phyloP scores from a whole-genome alignment of 2,797 vertebrate species.

The Zalophus californianus region DNA sequence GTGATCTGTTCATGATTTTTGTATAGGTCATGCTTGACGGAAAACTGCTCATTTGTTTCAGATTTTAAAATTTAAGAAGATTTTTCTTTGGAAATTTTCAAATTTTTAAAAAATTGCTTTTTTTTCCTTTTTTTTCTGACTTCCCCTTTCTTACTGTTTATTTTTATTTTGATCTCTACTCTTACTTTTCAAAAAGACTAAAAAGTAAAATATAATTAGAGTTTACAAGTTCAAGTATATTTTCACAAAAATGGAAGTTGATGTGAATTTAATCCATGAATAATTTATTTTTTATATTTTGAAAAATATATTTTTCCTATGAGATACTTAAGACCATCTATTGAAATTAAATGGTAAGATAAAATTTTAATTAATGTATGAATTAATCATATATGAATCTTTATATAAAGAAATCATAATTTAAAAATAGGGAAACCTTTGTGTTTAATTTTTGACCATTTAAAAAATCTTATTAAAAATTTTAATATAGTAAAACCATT shows the following conservation, averaged over 20 bases:
- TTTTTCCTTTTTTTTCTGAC: not conserved
- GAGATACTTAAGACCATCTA: not conserved
- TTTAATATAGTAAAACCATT: not conserved
- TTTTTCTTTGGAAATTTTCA: not conserved
- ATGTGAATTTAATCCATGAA: not conserved
- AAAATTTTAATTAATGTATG: not conserved
- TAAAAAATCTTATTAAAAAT: not conserved
- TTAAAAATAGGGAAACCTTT: not conserved
- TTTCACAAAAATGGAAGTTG: not conserved
- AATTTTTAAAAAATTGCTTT: not conserved
- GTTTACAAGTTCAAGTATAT: not conserved
- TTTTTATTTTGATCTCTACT: not conserved
- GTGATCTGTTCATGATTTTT: not conserved
- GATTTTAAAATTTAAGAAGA: not conserved
- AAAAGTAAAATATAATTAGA: slow-evolving; percentile 2
- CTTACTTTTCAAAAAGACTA: not conserved
- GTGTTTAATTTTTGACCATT: not conserved
- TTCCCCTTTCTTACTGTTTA: not conserved
- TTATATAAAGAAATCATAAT: not conserved
- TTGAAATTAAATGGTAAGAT: not conserved
- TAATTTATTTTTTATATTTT: slow-evolving; percentile 29
- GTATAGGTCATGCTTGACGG: not conserved
- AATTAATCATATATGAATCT: not conserved
- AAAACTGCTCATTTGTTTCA: not conserved
- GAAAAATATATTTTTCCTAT: not conserved